A percentile compares a stretch with the other conserved stretches of the same genome.
These are phyloP conservation scores for Phymanthus crucifer DNA, from an alignment of 92 coral and sea anemone species.

Conservation along the genomic window DNA sequence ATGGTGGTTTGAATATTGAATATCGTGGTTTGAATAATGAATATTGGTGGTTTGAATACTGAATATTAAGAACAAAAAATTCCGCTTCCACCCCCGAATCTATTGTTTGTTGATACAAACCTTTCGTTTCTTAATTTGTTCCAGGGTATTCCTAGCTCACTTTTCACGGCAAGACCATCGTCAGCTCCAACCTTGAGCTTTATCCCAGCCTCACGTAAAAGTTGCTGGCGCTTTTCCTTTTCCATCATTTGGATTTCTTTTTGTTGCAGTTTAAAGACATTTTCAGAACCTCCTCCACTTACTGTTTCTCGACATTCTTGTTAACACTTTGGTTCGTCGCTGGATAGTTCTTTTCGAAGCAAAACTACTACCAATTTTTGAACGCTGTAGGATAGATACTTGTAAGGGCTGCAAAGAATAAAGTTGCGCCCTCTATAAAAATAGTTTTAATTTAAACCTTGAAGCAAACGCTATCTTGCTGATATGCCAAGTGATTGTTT, in stretches of 20 bases:
- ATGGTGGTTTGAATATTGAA: no score
- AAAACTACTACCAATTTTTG: not conserved
- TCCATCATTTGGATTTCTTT: not conserved
- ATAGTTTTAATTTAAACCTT: no score
- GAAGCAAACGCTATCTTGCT: no score
- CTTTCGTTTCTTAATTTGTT: slow-evolving; percentile 15
- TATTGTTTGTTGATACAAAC: not conserved
- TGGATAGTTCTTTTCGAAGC: not conserved
- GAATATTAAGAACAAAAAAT: no score
- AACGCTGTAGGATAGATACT: not conserved
- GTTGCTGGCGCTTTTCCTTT: not conserved
- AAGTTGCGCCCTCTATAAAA: no score
- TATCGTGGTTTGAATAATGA: no score
- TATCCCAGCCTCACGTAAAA: not conserved
- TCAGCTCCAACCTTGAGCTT: no score
- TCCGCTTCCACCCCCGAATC: no score
- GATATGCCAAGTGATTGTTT: no score
- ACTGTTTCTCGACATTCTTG: slow-evolving; percentile 5
- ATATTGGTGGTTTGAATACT: no score
- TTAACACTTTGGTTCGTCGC: not conserved
- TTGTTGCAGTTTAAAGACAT: not conserved
- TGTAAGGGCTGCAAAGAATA: not conserved
- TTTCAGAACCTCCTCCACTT: not conserved
- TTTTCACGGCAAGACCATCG: no score
- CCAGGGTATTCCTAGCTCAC: not conserved